Evolutionary conservation across 2,113 vertebrate genomes (phyloP).

Genomic region (Pantherophis guttatus): DNA sequence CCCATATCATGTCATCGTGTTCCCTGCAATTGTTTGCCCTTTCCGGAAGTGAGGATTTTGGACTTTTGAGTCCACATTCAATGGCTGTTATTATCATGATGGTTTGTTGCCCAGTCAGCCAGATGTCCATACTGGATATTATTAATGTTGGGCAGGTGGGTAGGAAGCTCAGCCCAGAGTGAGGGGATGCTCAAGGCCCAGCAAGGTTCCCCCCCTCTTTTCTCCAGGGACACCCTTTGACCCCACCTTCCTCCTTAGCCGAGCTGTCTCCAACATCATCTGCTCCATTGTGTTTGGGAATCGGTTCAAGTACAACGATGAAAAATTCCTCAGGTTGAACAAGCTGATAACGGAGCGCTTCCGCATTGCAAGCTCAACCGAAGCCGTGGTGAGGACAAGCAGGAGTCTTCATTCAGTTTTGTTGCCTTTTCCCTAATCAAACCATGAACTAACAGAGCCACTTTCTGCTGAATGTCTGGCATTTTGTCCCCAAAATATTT

Average conservation of each 20-base stretch:
- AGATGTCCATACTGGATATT: neutral
- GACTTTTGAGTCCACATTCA: neutral
- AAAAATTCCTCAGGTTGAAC: conserved; percentile 44
- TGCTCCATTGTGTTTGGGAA: neutral
- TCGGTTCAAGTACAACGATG: neutral
- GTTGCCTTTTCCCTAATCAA: neutral
- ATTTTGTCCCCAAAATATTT: neutral
- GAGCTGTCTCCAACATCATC: neutral
- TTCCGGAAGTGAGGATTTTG: neutral
- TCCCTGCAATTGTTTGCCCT: neutral
- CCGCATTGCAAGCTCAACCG: neutral
- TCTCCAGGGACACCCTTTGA: neutral
- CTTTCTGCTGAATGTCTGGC: no score
- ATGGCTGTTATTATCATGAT: neutral
- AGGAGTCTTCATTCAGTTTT: neutral
- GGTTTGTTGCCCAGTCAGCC: no score
- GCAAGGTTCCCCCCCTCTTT: neutral
- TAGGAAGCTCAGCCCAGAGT: neutral
- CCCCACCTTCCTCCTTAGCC: neutral
- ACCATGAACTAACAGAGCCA: neutral
- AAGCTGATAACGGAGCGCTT: neutral
- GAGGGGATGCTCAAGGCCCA: neutral
- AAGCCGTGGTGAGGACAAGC: neutral
- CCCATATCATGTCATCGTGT: neutral
- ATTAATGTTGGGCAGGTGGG: neutral